phyloP scores from a whole-genome alignment of 2,113 vertebrate genomes.

The Percopsis transmontana region DNA sequence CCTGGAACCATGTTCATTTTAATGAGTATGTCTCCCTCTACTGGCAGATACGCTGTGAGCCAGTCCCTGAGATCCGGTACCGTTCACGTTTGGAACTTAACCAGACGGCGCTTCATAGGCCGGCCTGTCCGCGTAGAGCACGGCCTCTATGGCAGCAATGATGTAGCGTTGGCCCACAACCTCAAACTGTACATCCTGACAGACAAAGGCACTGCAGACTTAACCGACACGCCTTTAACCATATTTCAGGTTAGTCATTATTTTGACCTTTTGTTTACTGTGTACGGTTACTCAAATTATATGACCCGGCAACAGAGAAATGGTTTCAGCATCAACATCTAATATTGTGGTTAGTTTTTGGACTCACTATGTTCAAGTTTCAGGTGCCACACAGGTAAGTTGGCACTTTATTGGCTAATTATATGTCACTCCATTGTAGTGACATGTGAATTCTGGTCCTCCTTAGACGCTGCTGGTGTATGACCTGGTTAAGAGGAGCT shows the following conservation, averaged over 20 bases:
- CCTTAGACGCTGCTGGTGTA: conserved; percentile 65
- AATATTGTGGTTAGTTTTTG: no score
- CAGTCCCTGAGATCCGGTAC: conserved; percentile 50
- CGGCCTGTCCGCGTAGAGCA: conserved; percentile 66
- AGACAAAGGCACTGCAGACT: conserved; percentile 52
- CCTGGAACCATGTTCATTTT: neutral
- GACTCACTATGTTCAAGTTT: no score
- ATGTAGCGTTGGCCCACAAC: conserved; percentile 57
- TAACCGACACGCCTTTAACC: conserved; percentile 39
- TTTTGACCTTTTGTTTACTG: neutral
- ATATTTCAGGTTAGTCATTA: conserved; percentile 63
- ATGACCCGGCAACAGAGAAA: no score
- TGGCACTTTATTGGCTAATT: neutral
- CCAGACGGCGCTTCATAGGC: conserved; percentile 54
- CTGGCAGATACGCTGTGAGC: conserved; percentile 59
- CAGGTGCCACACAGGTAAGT: no score
- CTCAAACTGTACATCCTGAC: conserved; percentile 68
- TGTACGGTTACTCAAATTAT: neutral
- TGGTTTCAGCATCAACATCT: no score
- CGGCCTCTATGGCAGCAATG: conserved; percentile 58
- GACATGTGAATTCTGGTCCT: neutral
- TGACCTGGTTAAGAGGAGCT: conserved; percentile 70
- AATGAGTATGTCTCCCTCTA: conserved; percentile 21
- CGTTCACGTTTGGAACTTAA: conserved; percentile 62
- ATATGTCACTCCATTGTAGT: neutral